These are phyloP conservation scores for Poicephalus meyeri DNA, from an alignment of 2,113 vertebrate genomes.

Conservation along the genomic window DNA sequence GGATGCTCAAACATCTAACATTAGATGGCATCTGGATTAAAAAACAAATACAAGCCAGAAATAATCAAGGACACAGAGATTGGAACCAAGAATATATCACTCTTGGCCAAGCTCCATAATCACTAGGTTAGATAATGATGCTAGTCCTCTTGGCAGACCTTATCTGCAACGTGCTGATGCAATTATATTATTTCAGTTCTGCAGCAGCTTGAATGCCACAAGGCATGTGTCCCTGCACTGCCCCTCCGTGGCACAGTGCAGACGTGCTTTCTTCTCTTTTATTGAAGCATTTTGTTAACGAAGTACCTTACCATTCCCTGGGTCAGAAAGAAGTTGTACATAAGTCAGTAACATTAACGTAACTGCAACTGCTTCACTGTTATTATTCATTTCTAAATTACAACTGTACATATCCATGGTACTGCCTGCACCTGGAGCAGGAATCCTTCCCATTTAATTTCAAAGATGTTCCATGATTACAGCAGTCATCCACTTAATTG, in stretches of 20 bases:
- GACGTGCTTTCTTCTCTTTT: background rate
- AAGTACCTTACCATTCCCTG: background rate
- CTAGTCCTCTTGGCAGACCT: slow-evolving; percentile 35
- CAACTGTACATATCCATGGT: background rate
- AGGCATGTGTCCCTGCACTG: background rate
- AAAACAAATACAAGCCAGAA: slow-evolving; percentile 29
- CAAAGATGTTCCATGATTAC: background rate
- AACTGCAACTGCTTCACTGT: background rate
- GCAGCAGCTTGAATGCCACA: background rate
- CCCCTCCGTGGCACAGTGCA: background rate
- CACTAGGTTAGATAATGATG: slow-evolving; percentile 8
- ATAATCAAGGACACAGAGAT: slow-evolving; percentile 25
- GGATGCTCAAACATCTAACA: background rate
- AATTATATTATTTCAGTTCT: background rate
- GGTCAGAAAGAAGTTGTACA: background rate
- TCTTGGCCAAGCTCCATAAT: slow-evolving; percentile 22
- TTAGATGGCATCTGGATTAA: background rate
- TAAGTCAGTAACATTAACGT: background rate
- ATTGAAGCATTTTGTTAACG: background rate
- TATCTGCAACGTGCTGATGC: background rate
- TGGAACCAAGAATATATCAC: background rate
- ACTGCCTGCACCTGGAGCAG: background rate
- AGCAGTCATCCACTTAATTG: background rate
- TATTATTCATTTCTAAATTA: background rate
- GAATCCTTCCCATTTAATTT: background rate